phyloP scores from a whole-genome alignment of 2,113 vertebrate species.

The Spizaetus ornatus region DNA sequence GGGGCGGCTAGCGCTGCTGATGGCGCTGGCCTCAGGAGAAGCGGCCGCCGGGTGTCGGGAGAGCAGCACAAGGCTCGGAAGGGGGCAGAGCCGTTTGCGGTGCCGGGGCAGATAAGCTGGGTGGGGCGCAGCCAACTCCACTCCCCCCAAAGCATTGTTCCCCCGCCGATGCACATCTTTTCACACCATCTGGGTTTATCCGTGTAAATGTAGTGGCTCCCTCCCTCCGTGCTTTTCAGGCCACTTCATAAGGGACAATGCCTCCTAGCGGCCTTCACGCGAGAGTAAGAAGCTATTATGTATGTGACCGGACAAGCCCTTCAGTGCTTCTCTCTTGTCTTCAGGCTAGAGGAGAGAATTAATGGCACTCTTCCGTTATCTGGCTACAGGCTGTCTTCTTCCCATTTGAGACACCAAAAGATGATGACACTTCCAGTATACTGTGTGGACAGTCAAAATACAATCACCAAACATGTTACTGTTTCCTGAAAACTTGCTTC shows the following conservation, averaged over 20 bases:
- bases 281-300: not conserved
- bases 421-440: not conserved
- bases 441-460: not conserved
- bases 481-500: not conserved
- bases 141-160: not conserved
- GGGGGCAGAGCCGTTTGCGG: not conserved
- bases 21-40: not conserved
- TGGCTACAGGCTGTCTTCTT: not conserved
- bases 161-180: not conserved
- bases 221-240: no score
- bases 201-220: no score
- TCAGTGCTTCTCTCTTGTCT: not conserved
- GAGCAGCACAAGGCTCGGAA: no score
- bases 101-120: no score
- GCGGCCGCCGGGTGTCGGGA: no score
- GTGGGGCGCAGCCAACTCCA: not conserved
- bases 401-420: not conserved
- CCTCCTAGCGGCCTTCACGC: not conserved
- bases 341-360: not conserved
- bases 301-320: not conserved
- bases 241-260: not conserved
- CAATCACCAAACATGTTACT: fast-evolving
- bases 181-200: not conserved
- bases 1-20: no score
- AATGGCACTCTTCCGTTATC: no score